Conservation (phyloP, 2,888 invertebrate species). For the Ephialtes manifestator region DNA sequence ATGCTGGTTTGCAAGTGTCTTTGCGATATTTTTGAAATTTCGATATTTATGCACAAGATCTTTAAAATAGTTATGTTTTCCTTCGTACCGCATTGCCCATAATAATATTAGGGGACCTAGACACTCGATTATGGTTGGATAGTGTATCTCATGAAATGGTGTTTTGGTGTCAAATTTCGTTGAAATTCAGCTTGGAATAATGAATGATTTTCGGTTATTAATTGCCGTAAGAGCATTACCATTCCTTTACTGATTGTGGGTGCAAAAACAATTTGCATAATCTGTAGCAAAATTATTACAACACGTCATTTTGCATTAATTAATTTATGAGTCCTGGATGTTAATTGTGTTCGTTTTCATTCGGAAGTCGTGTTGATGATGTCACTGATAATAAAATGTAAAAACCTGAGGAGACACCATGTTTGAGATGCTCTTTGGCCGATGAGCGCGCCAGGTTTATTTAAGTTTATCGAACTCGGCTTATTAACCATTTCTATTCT, state of each 20-base stretch:
- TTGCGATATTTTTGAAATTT: slow-evolving; percentile 47
- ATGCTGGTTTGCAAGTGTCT: slow-evolving; percentile 26
- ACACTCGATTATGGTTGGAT: slow-evolving; percentile 48
- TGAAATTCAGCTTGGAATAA: slow-evolving; percentile 42
- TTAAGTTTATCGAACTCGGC: slow-evolving; percentile 26
- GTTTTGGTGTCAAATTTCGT: slow-evolving; percentile 57
- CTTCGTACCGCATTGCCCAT: slow-evolving; percentile 53
- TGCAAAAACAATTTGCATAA: slow-evolving; percentile 34
- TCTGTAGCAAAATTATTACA: slow-evolving; percentile 15
- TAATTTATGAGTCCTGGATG: too few species aligned
- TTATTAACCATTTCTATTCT: slow-evolving; percentile 38
- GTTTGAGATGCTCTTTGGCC: slow-evolving; percentile 16
- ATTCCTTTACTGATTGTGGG: slow-evolving; percentile 41
- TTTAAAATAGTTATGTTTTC: too few species aligned
- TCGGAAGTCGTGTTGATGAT: too few species aligned
- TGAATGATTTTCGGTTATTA: slow-evolving; percentile 49
- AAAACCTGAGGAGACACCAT: too few species aligned
- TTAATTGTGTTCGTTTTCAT: too few species aligned
- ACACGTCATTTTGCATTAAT: not conserved
- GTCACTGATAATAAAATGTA: too few species aligned
- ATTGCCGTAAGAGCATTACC: slow-evolving; percentile 21
- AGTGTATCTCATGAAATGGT: slow-evolving; percentile 65
- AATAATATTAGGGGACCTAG: slow-evolving; percentile 56
- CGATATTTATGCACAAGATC: slow-evolving; percentile 49
- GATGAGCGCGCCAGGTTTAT: slow-evolving; percentile 37